A percentile compares a stretch with the other conserved stretches of the same genome.
Evolutionary conservation across 2,797 vertebrate species (phyloP).

Genomic region (Diplodus puntazzo): DNA sequence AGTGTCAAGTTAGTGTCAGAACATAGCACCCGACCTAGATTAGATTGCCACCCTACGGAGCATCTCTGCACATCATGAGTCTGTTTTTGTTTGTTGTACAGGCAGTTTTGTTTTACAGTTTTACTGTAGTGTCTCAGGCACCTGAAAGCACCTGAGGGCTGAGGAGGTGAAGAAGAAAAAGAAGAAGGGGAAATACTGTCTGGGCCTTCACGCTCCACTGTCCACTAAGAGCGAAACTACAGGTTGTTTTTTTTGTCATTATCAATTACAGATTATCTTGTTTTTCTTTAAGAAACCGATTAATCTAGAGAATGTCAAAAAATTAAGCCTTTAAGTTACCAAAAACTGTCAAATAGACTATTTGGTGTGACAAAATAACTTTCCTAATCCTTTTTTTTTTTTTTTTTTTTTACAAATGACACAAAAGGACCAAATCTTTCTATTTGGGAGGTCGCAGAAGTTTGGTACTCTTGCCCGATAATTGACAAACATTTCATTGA

Average conservation of each 20-base stretch:
- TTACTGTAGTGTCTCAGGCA: conserved; percentile 19
- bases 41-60: conserved; percentile 15
- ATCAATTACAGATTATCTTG: not conserved
- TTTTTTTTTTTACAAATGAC: conserved; percentile 5
- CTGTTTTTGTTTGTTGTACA: conserved; percentile 21
- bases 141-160: conserved; percentile 7
- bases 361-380: conserved; percentile 1
- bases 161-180: conserved; percentile 1
- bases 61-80: not conserved
- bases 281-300: not conserved
- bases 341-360: not conserved
- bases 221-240: not conserved
- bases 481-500: conserved; percentile 21
- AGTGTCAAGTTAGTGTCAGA: conserved; percentile 65
- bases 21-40: conserved; percentile 57
- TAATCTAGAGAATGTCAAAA: conserved; percentile 36
- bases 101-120: conserved; percentile 54
- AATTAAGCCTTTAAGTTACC: not conserved
- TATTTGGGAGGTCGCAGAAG: not conserved
- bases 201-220: not conserved
- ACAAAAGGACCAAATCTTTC: not conserved
- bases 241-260: not conserved
- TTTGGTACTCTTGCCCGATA: conserved; percentile 4
- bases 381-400: not conserved
- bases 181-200: conserved; percentile 29